These are phyloP conservation scores for Ascaphus truei DNA, from an alignment of 2,113 vertebrate genomes.

Conservation along the genomic window DNA sequence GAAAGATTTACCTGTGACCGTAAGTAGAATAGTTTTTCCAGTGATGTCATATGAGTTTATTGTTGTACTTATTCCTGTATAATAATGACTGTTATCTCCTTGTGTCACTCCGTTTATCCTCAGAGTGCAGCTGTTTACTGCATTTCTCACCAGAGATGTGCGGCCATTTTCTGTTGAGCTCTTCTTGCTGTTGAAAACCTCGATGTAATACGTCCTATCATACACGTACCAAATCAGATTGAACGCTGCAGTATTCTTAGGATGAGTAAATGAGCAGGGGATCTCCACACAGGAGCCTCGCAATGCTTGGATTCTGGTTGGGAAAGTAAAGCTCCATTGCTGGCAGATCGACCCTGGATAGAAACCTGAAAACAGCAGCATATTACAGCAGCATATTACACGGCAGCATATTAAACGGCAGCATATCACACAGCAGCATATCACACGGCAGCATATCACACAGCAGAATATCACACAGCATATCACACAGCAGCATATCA, in stretches of 20 bases:
- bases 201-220: accelerated
- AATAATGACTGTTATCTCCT: background rate
- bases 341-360: background rate
- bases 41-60: background rate
- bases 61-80: background rate
- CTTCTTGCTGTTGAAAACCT: background rate
- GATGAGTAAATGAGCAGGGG: background rate
- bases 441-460: no score
- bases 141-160: background rate
- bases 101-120: background rate
- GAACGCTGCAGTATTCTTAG: background rate
- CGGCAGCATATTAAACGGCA: no score
- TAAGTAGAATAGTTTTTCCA: background rate
- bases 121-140: background rate
- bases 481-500: no score
- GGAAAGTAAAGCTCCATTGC: background rate
- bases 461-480: no score
- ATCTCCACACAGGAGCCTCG: constrained; percentile 16
- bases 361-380: no score
- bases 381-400: no score
- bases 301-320: background rate
- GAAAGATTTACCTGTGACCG: background rate
- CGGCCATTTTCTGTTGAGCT: background rate
- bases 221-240: background rate
- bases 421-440: no score